A percentile compares a stretch with the other conserved stretches of the same genome.
phyloP scores from a whole-genome alignment of 1,140 invertebrate species.

The Mizuhopecten yessoensis region DNA sequence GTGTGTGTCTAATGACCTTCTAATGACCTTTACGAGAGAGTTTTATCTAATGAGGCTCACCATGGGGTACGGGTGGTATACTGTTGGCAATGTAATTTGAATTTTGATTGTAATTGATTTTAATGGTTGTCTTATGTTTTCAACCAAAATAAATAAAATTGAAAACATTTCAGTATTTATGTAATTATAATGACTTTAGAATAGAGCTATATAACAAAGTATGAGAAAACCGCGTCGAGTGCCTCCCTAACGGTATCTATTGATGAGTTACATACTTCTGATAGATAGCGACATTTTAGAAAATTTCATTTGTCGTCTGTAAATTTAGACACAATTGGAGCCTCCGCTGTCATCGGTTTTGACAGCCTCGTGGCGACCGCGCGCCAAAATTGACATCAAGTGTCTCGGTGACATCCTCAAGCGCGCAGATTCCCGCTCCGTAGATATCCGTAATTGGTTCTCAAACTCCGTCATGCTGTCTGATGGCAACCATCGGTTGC shows the following conservation, averaged over 20 bases:
- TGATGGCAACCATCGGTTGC: neutral
- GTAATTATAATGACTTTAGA: neutral
- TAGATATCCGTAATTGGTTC: neutral
- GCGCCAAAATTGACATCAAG: neutral
- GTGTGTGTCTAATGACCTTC: conserved; percentile 12
- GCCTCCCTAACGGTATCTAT: neutral
- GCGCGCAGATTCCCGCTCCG: neutral
- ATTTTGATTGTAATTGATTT: neutral
- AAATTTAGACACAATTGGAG: conserved; percentile 4
- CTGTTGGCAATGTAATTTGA: neutral
- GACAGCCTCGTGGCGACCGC: neutral
- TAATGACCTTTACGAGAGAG: neutral
- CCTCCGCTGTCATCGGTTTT: neutral
- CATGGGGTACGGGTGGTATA: neutral
- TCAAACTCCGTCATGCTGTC: neutral
- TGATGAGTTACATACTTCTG: neutral
- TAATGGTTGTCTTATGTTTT: neutral
- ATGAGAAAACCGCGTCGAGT: neutral
- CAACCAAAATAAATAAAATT: no score
- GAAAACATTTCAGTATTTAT: neutral
- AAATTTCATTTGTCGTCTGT: conserved; percentile 29
- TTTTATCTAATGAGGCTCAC: neutral
- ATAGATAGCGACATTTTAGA: conserved; percentile 29
- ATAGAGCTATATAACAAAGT: neutral
- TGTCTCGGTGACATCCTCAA: neutral